phyloP scores from a whole-genome alignment of 2,797 vertebrate genomes.

The Propithecus perrieri region DNA sequence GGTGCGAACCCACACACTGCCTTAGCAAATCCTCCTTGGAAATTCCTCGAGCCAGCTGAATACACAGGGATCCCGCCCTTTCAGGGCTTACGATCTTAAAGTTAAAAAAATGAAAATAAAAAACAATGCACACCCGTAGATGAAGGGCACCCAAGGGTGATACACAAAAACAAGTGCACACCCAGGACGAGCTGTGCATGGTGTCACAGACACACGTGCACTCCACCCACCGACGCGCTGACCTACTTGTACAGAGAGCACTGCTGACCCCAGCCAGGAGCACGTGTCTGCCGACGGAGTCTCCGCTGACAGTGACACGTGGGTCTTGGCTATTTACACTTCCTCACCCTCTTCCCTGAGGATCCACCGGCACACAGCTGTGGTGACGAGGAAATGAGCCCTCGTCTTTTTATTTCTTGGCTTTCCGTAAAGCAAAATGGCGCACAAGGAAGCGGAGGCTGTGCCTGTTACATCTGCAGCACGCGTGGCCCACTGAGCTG shows the following conservation, averaged over 20 bases:
- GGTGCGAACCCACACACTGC: not conserved
- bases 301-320: not conserved
- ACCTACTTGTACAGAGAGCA: not conserved
- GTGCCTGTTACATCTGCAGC: not conserved
- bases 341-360: not conserved
- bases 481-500: fast-evolving
- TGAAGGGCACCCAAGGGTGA: not conserved
- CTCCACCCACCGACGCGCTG: not conserved
- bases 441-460: not conserved
- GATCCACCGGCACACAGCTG: not conserved
- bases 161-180: not conserved
- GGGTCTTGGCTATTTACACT: not conserved
- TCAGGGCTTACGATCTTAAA: not conserved
- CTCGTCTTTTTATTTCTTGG: not conserved
- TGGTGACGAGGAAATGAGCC: fast-evolving
- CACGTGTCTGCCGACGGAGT: fast-evolving
- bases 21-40: not conserved
- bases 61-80: not conserved
- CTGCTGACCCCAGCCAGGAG: not conserved
- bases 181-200: not conserved
- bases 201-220: not conserved
- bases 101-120: not conserved
- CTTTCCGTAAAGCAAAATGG: not conserved
- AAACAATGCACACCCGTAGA: not conserved
- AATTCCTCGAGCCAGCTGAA: not conserved